Evolutionary conservation across 2,113 vertebrate species (phyloP).

Genomic region (Motacilla alba): DNA sequence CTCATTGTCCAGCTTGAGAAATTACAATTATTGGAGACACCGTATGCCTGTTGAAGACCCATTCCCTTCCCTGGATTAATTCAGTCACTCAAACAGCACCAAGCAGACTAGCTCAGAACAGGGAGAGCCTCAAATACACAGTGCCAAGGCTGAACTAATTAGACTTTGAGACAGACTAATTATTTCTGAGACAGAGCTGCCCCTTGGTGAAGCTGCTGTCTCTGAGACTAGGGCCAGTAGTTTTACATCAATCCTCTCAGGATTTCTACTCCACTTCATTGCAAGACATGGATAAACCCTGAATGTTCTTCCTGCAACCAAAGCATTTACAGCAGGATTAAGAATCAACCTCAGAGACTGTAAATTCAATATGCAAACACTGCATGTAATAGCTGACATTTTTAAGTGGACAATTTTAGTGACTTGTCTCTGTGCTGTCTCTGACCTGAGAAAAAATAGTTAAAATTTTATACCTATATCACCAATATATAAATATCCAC

Average conservation of each 20-base stretch:
- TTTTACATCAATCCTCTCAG: neutral
- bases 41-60: neutral
- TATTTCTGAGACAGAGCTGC: slow-evolving; percentile 4
- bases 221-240: neutral
- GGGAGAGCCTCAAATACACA: neutral
- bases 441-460: neutral
- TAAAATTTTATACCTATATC: neutral
- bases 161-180: slow-evolving; percentile 12
- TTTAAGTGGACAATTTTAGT: neutral
- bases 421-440: neutral
- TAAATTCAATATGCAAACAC: neutral
- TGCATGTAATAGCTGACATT: neutral
- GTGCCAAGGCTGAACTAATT: slow-evolving; percentile 19
- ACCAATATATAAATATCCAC: neutral
- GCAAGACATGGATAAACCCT: neutral
- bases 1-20: neutral
- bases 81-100: neutral
- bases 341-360: neutral
- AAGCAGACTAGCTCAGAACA: neutral
- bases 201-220: neutral
- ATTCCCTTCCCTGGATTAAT: neutral
- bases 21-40: neutral
- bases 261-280: neutral
- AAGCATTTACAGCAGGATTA: neutral
- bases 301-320: neutral